Evolutionary conservation across 2,797 vertebrate genomes (phyloP), one percentile per base, ranked within the genome.

Genomic region (Salmo trutta): DNA sequence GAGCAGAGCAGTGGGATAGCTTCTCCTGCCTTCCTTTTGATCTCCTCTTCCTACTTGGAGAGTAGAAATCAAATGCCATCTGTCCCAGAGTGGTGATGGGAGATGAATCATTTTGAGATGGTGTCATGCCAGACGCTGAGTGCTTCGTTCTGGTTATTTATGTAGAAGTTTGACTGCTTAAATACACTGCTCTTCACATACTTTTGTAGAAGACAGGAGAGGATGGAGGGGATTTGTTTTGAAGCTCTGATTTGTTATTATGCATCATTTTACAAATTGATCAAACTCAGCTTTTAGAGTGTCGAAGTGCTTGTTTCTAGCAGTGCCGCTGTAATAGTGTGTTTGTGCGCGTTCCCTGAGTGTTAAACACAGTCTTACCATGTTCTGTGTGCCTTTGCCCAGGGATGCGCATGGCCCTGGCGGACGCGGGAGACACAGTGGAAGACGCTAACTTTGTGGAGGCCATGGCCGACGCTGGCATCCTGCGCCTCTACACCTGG

Each of bases 381-480:
- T 62, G 47, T 75, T 56, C 12, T 75, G 71, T 47, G 21, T 65
- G 47, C 74, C 29, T 64, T 71, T 4, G 21, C 12, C 33, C 88
- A 99, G 98, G 98, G 47, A 99, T 99, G 98, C 97, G 98, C 27
- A 89, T 99, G 84, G 96, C 98, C 71, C 87, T 99, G 17, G 98
- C 98, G 3, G 98, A 99, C 74, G 97, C 98, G 5, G 98, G 98
- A 0, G 98, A 99, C 90, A 99, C 98, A 0, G 96, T 99, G 64
- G 98, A 99, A 90, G 98, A 99, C 59, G 98, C 98, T 67, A 99
- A 99, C 91, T 99, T 99, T 33, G 97, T 99, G 66, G 97, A 99
- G 93, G 90, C 97, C 74, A 97, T 99, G 97, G 97, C 97, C 1
- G 98, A 99, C 27, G 98, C 98, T 0, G 97, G 97, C 62, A 97